Percentiles rank a stretch among this genome's conserved stretches.
phyloP scores from a whole-genome alignment of 2,797 vertebrate species.

The Peromyscus nudipes region DNA sequence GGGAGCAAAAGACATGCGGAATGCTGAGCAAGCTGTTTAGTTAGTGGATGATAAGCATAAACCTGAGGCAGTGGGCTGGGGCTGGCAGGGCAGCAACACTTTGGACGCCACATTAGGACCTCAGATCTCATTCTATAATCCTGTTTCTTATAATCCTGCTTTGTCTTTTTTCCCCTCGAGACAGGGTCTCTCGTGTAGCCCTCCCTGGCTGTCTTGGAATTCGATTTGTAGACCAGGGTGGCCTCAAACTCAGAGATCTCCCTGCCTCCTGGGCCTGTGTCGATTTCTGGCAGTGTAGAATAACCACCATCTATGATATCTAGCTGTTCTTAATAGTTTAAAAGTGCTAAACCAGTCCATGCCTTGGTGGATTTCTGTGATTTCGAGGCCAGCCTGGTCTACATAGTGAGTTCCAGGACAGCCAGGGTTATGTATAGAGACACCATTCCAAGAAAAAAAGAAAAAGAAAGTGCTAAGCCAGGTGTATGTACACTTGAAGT shows the following conservation, averaged over 20 bases:
- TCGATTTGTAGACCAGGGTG: background rate
- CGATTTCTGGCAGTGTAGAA: conserved; percentile 26
- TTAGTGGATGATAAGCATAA: background rate
- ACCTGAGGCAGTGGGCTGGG: background rate
- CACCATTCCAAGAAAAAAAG: background rate
- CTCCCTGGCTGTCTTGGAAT: background rate
- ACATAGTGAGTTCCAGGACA: background rate
- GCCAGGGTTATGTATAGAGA: background rate
- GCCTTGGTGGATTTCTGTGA: background rate
- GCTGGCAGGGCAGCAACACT: background rate
- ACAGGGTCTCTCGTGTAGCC: background rate
- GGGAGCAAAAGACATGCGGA: background rate
- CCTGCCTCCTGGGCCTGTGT: background rate
- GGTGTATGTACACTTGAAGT: background rate
- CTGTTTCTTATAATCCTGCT: background rate
- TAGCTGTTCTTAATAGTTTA: background rate
- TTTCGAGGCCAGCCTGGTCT: background rate
- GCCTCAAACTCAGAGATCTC: background rate
- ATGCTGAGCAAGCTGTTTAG: background rate
- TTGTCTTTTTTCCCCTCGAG: background rate
- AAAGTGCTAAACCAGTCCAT: background rate
- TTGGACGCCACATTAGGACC: conserved; percentile 2
- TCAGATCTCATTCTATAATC: conserved; percentile 1
- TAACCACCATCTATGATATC: background rate
- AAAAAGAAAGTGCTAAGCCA: background rate